phyloP scores from a whole-genome alignment of 2,888 invertebrate genomes.

The Anoplius nigerrimus region DNA sequence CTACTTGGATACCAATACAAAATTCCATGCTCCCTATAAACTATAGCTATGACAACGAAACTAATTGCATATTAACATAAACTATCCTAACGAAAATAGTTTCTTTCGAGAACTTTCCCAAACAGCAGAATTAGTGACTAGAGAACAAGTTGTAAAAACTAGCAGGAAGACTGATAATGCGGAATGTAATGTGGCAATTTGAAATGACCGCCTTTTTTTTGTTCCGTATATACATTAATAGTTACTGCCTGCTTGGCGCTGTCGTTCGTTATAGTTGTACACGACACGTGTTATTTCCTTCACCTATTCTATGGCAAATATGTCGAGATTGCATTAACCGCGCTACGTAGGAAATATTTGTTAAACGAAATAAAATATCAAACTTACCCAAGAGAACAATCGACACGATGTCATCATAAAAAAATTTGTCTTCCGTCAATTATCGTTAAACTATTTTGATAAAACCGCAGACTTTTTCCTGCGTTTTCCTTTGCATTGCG shows the following conservation, averaged over 20 bases:
- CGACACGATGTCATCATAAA: constrained; percentile 34
- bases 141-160: too few relatives aligned
- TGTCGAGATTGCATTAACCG: too few relatives aligned
- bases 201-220: not conserved
- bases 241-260: not conserved
- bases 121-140: too few relatives aligned
- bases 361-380: not conserved
- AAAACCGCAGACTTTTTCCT: not conserved
- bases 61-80: too few relatives aligned
- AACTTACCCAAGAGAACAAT: constrained; percentile 49
- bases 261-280: not conserved
- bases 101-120: too few relatives aligned
- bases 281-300: not conserved
- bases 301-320: not conserved
- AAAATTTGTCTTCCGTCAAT: too few relatives aligned
- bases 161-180: not conserved
- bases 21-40: too few relatives aligned
- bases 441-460: too few relatives aligned
- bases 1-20: too few relatives aligned
- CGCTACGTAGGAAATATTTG: too few relatives aligned
- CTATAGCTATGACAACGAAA: too few relatives aligned
- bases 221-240: not conserved
- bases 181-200: not conserved
- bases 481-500: not conserved
- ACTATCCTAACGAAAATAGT: too few relatives aligned